These are phyloP conservation scores for Actinostola sp. DNA, from an alignment of 92 coral and sea anemone species.

Conservation along the genomic window DNA sequence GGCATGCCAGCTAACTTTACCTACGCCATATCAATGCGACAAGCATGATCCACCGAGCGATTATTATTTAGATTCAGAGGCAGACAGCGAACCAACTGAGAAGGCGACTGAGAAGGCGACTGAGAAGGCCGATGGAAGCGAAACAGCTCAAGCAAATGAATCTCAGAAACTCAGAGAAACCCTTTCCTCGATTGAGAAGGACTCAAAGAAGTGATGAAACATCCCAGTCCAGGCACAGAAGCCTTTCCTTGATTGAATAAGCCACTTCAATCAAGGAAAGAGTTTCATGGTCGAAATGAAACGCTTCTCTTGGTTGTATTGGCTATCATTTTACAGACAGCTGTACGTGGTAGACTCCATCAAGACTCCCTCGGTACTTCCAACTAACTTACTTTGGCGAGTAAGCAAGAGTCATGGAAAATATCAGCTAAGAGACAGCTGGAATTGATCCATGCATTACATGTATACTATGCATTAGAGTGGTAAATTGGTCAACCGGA, in stretches of 20 bases:
- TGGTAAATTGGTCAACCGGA: too few species aligned
- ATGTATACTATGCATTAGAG: too few species aligned
- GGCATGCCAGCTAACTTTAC: conserved; percentile 46
- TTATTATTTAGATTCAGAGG: not conserved
- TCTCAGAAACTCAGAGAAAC: conserved; percentile 6
- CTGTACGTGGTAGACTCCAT: too few species aligned
- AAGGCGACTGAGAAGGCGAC: too few species aligned
- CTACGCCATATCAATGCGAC: conserved; percentile 17
- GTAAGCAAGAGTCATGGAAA: not conserved
- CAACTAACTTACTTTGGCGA: too few species aligned
- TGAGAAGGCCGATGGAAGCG: not conserved
- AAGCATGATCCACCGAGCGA: conserved; percentile 16
- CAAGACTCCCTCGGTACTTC: not conserved
- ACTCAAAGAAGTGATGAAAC: not conserved
- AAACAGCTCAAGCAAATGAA: not conserved
- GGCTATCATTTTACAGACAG: conserved; percentile 22
- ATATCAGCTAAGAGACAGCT: not conserved
- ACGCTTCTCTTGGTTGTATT: conserved; percentile 25
- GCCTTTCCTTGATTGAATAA: conserved; percentile 31
- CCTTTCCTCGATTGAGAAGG: conserved; percentile 28
- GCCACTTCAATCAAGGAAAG: conserved; percentile 37
- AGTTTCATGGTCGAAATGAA: conserved; percentile 14
- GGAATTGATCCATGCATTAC: not conserved
- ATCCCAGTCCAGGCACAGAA: not conserved
- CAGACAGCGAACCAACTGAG: too few species aligned